These are phyloP conservation scores for Lophotis ruficrista DNA, from an alignment of 2,113 vertebrate species.

Conservation along the genomic window DNA sequence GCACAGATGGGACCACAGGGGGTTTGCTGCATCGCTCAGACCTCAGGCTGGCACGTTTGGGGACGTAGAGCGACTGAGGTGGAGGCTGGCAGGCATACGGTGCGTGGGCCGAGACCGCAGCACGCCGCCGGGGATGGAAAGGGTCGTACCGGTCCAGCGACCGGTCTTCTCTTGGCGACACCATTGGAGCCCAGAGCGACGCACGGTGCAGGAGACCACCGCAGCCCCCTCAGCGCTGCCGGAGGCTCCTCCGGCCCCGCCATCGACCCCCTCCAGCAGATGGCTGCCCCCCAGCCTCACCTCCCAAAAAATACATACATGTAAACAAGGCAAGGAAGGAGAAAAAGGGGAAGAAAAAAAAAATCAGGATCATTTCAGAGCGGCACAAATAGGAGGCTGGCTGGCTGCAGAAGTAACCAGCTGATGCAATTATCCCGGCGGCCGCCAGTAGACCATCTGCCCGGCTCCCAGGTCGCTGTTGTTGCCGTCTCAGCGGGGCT, in stretches of 20 bases:
- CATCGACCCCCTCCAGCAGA: not conserved
- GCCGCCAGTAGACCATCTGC: slow-evolving; percentile 71
- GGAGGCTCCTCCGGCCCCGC: not conserved
- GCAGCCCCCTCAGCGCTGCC: not conserved
- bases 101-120: not conserved
- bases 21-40: not conserved
- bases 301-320: not conserved
- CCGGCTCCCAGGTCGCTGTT: slow-evolving; percentile 61
- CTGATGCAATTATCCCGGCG: slow-evolving; percentile 62
- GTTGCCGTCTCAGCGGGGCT: slow-evolving; percentile 65
- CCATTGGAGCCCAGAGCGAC: fast-evolving
- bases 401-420: slow-evolving; percentile 59
- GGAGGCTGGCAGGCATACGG: not conserved
- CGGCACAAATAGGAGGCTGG: not conserved
- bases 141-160: not conserved
- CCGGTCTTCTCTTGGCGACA: not conserved
- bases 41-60: not conserved
- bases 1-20: not conserved
- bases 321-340: not conserved
- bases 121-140: not conserved
- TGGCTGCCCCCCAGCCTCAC: not conserved
- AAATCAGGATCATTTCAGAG: not conserved
- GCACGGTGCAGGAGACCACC: fast-evolving
- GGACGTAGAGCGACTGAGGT: not conserved
- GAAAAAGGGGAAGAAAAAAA: not conserved